A percentile compares a stretch with the other conserved stretches of the same genome.
Conservation (phyloP, 2,113 vertebrate species). For the Choloepus hoffmanni region DNA sequence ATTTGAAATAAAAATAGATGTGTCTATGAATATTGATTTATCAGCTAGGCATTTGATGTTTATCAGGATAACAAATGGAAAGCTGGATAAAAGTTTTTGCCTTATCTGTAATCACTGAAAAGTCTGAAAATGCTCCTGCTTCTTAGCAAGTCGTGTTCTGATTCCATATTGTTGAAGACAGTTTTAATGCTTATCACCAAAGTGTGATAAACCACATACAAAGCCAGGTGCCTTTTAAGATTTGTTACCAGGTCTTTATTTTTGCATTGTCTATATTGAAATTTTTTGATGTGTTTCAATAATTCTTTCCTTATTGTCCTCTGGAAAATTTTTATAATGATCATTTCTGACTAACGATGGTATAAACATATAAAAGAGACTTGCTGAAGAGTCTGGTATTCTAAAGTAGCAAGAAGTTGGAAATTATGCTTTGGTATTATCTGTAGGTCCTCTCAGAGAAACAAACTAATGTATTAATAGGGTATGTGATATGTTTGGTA, state of each 20-base stretch:
- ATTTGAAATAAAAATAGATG: conserved; percentile 45
- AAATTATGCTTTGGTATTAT: conserved; percentile 58
- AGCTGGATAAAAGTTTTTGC: conserved; percentile 30
- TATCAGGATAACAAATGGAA: conserved; percentile 21
- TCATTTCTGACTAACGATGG: conserved; percentile 60
- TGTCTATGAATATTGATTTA: conserved; percentile 31
- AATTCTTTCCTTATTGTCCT: conserved; percentile 57
- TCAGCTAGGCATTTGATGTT: not conserved
- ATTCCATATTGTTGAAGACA: not conserved
- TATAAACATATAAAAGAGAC: not conserved
- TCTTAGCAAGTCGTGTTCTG: not conserved
- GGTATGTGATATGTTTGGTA: not conserved
- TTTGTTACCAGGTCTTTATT: conserved; percentile 33
- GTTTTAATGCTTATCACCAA: conserved; percentile 60
- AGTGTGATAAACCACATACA: conserved; percentile 51
- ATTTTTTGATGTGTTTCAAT: conserved; percentile 50
- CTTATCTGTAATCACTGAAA: not conserved
- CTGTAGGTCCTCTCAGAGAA: conserved; percentile 58
- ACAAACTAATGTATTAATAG: conserved; percentile 50
- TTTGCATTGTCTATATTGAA: conserved; percentile 59
- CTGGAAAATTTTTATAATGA: conserved; percentile 63
- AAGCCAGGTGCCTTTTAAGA: conserved; percentile 48
- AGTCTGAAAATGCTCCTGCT: not conserved
- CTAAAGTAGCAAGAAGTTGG: conserved; percentile 67
- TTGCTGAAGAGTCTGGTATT: conserved; percentile 12